Evolutionary conservation across 2,113 vertebrate genomes (phyloP), one percentile per base, ranked within the genome.

Genomic region (Pantherophis guttatus): DNA sequence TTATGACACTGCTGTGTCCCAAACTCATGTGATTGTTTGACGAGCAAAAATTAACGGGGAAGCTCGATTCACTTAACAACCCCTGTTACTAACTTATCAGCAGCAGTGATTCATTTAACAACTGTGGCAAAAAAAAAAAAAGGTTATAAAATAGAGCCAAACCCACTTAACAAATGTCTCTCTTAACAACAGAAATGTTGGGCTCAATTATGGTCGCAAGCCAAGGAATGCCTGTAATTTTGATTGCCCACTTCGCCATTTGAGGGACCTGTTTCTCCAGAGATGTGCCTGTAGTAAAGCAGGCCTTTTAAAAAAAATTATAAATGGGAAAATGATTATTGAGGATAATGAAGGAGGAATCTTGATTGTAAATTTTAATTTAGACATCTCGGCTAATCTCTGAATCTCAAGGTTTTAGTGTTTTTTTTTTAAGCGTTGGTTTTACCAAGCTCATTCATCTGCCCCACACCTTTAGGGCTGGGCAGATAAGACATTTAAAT

Each of bases 361-460:
- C 53, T 65, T 59, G 59, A 62, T 54, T 86, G 70, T 93, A 86
- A n/a, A 62, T 87, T 93, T 93, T 93, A 93, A 90, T 93, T 90
- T 93, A 90, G 75, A 93, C 92, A 48, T 86, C n/a, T 81, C 13
- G 2, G 48, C 23, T 93, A 93, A 93, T 93, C 88, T 93, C 59
- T 54, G 33, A 26, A 93, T 93, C 75, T 93, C 62, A 13, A 75
- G 2, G n/a, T 15, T 13, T 48, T 48, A 50, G 6, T 3, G 1
- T 2, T 44, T 19, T 81, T 33, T n/a, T 81, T 93, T 81, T 53
- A 62, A 93, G 55, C 75, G 90, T 93, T 57, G 59, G 57, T 62
- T 86, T 90, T 54, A 93, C 81, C 55, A 86, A 86, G 75, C 44
- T 62, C n/a, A 50, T 93, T 92, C 86, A 90, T 93, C 92, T 93